These are phyloP conservation scores for Radopholus similis DNA, from an alignment of 1,140 invertebrate species.

Conservation along the genomic window DNA sequence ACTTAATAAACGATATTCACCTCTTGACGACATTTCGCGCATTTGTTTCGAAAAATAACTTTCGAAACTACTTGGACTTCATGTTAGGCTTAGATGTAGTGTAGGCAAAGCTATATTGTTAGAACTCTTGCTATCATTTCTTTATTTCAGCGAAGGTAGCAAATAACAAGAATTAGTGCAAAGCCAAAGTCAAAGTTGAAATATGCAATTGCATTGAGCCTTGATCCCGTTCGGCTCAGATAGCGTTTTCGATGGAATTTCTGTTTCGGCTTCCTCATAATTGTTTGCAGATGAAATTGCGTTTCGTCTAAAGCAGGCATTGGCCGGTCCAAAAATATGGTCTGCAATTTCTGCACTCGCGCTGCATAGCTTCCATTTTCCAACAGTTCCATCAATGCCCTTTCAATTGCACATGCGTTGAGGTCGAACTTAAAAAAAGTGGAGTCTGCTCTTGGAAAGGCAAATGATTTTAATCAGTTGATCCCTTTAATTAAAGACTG, in stretches of 20 bases:
- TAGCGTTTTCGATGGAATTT: conserved; percentile 3
- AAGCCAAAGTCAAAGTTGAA: conserved; percentile 3
- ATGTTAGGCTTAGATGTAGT: too few relatives aligned
- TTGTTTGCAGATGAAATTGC: too few relatives aligned
- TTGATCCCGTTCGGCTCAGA: not conserved
- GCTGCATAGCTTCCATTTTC: conserved; percentile 5
- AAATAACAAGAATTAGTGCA: too few relatives aligned
- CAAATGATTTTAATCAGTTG: not conserved
- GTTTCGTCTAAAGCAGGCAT: too few relatives aligned
- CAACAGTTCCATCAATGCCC: not conserved
- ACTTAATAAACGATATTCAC: too few relatives aligned
- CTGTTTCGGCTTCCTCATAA: not conserved
- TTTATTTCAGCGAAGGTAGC: too few relatives aligned
- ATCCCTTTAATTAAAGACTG: too few relatives aligned
- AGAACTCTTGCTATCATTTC: too few relatives aligned
- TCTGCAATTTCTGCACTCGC: conserved; percentile 8
- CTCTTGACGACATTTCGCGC: too few relatives aligned
- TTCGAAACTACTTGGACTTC: too few relatives aligned
- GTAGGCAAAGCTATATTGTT: too few relatives aligned
- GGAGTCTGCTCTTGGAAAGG: not conserved
- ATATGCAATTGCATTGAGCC: not conserved
- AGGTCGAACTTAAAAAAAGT: not conserved
- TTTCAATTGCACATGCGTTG: not conserved
- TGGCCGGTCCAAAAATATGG: conserved; percentile 17
- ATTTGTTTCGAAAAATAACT: too few relatives aligned